Base-by-base conservation (phyloP, 2,113 vertebrate genomes). In the Bos indicus region DNA sequence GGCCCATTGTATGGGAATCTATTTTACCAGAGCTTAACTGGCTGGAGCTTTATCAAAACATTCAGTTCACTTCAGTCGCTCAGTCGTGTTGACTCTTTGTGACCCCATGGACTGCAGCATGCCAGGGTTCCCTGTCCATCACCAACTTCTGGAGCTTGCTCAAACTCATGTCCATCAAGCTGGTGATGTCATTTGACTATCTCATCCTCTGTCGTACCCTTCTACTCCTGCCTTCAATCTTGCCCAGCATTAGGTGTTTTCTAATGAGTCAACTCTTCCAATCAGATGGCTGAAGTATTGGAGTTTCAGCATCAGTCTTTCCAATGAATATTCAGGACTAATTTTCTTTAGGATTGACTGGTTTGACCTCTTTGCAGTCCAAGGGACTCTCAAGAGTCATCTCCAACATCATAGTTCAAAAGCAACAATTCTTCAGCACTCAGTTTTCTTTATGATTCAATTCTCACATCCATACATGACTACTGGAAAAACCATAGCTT, bases 91-190 rank as follows among this genome's bases (percentile, higher is more conserved):
- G 67, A 74, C 11, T 74, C 10, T 74, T 74, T 23, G 67, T 74
- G 36, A 74, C 19, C 21, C 36, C 36, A 40, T 21, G 21, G 67
- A 74, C n/a, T 74, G 10, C 36, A 74, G 5, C 10, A 40, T 0
- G 1, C 10, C 0, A 0, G 36, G 21, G 9, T 25, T 74, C 67
- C 21, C 67, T 25, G 67, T 74, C 10, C 10, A 40, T 23, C n/a
- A 40, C 67, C 67, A 40, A 74, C n/a, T 74, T 36, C 19, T n/a
- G 19, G 67, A 40, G 36, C n/a, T 74, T 40, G 67, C 36, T 40
- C 10, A 74, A 25, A 23, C 36, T 74, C 21, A 2, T 13, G 67
- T 40, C 67, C 19, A 74, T 40, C n/a, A 40, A 23, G 9, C 36
- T 0, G 6, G n/a, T 25, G 10, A 74, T 74, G 21, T 25, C 67